Percentiles rank a stretch among this genome's conserved stretches.
Conservation (phyloP, 2,797 vertebrate genomes). For the Salarias fasciatus region DNA sequence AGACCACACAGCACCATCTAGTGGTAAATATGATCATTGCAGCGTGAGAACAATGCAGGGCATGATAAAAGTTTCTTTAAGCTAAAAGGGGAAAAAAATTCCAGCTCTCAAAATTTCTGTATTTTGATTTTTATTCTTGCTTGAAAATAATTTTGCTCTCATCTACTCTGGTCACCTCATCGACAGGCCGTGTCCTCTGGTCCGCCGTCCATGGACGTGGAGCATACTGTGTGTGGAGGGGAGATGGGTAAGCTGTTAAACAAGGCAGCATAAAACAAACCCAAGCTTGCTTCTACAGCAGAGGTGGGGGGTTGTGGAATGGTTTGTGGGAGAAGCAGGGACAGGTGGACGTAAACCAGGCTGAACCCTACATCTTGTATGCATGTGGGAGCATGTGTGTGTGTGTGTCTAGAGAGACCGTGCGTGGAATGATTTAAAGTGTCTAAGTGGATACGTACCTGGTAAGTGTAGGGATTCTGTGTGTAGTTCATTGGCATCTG, state of each 20-base stretch:
- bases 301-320: neutral
- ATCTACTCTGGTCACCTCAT: constrained; percentile 72
- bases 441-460: constrained; percentile 72
- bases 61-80: neutral
- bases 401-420: constrained; percentile 13
- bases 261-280: constrained; percentile 24
- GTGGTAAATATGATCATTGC: constrained; percentile 43
- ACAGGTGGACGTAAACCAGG: constrained; percentile 9
- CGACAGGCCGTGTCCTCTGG: constrained; percentile 73
- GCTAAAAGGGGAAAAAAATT: neutral
- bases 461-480: constrained; percentile 75
- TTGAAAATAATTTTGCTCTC: neutral
- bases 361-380: constrained; percentile 32
- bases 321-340: neutral
- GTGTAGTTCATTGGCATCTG: constrained; percentile 80
- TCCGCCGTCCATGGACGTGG: constrained; percentile 74
- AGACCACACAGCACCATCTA: constrained; percentile 59
- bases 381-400: constrained; percentile 22
- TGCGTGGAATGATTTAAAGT: no score
- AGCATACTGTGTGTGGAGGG: constrained; percentile 63
- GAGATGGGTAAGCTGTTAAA: constrained; percentile 43
- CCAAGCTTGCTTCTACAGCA: neutral
- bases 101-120: no score
- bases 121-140: neutral
- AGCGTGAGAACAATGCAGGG: neutral